These are phyloP conservation scores for Catamblyrhynchus diadema DNA, from an alignment of 2,797 vertebrate species.

Conservation along the genomic window DNA sequence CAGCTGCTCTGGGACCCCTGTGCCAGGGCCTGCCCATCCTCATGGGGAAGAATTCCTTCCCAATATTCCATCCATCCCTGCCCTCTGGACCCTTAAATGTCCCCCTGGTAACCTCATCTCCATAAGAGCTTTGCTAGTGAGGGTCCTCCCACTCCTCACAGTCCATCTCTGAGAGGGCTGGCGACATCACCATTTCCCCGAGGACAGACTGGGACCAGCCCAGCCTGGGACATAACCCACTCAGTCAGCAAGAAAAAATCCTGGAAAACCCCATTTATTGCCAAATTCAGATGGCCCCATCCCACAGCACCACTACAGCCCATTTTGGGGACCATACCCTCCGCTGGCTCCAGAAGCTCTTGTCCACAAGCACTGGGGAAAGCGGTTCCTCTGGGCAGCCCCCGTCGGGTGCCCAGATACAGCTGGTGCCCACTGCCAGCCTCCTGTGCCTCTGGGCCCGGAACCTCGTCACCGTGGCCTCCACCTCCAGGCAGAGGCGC, in stretches of 20 bases:
- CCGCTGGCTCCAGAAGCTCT: constrained; percentile 48
- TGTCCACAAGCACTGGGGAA: constrained; percentile 66
- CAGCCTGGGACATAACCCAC: background rate
- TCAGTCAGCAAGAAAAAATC: background rate
- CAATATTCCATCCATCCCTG: too few species aligned
- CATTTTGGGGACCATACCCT: background rate
- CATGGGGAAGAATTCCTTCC: background rate
- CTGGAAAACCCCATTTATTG: background rate
- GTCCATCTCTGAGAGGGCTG: background rate
- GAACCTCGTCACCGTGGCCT: constrained; percentile 81
- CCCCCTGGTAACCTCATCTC: background rate
- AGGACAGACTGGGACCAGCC: background rate
- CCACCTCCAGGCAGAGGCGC: constrained; percentile 84
- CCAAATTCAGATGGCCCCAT: too few species aligned
- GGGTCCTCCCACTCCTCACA: background rate
- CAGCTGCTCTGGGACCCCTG: background rate
- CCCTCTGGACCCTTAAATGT: background rate
- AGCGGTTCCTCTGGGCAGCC: constrained; percentile 55
- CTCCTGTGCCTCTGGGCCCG: constrained; percentile 77
- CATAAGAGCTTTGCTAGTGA: rapidly evolving
- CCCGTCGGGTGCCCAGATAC: background rate
- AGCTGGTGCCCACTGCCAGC: background rate
- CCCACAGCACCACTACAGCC: background rate
- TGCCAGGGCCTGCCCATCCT: rapidly evolving
- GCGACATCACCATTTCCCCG: background rate